phyloP scores from a whole-genome alignment of 2,113 vertebrate species.

The Macaca mulatta region DNA sequence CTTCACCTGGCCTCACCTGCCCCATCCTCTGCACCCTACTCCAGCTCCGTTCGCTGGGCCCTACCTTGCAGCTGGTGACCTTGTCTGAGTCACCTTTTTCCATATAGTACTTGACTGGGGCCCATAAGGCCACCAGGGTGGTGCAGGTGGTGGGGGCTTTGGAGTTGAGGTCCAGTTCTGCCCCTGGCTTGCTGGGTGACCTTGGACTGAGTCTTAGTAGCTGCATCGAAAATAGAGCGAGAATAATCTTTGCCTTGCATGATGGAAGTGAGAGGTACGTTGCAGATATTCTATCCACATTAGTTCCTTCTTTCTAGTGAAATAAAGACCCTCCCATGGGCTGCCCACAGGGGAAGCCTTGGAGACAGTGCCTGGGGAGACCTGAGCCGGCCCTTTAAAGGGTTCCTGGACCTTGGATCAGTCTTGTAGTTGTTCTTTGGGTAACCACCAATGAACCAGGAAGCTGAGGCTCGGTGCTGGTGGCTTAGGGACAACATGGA shows the following conservation, averaged over 20 bases:
- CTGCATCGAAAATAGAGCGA: neutral
- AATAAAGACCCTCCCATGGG: neutral
- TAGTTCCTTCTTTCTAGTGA: neutral
- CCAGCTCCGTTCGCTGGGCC: neutral
- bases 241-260: neutral
- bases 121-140: neutral
- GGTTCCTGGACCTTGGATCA: neutral
- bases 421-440: neutral
- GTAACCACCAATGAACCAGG: neutral
- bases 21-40: neutral
- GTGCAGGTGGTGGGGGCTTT: neutral
- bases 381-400: neutral
- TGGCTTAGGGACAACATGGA: neutral
- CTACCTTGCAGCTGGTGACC: neutral
- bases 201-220: neutral
- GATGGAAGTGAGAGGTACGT: neutral
- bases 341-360: neutral
- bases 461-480: neutral
- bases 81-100: neutral
- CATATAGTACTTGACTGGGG: too few species aligned
- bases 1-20: neutral
- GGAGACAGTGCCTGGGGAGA: neutral
- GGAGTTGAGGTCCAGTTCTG: neutral
- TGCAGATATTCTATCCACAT: rapidly evolving
- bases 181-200: neutral